Conservation (phyloP, 1,140 invertebrate species). For the Eriosoma lanigerum region DNA sequence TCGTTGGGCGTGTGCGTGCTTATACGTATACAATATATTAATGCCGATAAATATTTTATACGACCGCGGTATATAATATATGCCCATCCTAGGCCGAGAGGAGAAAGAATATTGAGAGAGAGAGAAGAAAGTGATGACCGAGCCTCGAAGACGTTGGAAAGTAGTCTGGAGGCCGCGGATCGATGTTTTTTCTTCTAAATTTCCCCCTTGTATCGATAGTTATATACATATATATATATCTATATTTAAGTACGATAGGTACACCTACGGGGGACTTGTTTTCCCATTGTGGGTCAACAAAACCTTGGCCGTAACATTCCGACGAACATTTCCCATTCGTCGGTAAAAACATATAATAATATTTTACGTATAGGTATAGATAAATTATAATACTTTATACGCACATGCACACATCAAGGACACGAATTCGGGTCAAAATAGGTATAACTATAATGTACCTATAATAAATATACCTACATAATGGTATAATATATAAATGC, state of each 20-base stretch:
- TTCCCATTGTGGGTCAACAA: slow-evolving; percentile 40
- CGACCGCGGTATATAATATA: slow-evolving; percentile 11
- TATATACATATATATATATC: background rate
- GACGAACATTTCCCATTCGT: slow-evolving; percentile 25
- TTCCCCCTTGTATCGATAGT: too few species aligned
- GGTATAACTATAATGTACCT: too few species aligned
- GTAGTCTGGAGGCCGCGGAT: slow-evolving; percentile 49
- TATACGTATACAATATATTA: too few species aligned
- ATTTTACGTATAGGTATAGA: background rate
- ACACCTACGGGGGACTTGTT: background rate
- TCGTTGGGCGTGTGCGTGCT: background rate
- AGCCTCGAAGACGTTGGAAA: slow-evolving; percentile 18
- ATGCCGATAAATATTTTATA: background rate
- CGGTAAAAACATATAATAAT: too few species aligned
- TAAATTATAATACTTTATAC: too few species aligned
- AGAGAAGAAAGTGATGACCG: slow-evolving; percentile 43
- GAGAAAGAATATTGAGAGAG: too few species aligned
- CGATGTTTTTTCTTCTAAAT: slow-evolving; percentile 2
- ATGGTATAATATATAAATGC: background rate
- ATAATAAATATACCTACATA: too few species aligned
- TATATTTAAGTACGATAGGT: background rate
- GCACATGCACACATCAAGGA: slow-evolving; percentile 21
- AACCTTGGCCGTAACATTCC: slow-evolving; percentile 51
- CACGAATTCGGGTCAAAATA: slow-evolving; percentile 30
- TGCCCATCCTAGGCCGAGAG: background rate